Percentiles rank a stretch among this genome's conserved stretches.
phyloP scores from a whole-genome alignment of 1,140 invertebrate genomes.

The Hycleus cichorii region DNA sequence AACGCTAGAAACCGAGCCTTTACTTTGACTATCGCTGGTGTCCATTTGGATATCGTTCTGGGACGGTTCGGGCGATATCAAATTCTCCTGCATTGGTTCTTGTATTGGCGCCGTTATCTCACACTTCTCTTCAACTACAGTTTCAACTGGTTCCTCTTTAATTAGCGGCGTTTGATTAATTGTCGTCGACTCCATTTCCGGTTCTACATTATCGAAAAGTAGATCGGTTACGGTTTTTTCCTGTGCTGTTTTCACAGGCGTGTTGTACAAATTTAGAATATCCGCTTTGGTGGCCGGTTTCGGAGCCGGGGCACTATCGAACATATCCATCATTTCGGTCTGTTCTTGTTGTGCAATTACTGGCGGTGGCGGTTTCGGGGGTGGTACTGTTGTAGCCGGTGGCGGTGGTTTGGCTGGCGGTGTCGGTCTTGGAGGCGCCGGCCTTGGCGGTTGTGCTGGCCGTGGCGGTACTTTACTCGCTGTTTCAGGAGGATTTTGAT shows the following conservation, averaged over 20 bases:
- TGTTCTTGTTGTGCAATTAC: neutral
- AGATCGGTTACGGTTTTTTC: conserved; percentile 37
- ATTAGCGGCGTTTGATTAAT: neutral
- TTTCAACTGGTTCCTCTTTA: neutral
- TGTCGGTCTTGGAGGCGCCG: conserved; percentile 32
- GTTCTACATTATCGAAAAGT: conserved; percentile 32
- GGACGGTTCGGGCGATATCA: conserved; percentile 34
- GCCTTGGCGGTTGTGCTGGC: conserved; percentile 36
- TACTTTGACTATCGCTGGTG: conserved; percentile 39
- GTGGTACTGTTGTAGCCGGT: conserved; percentile 30
- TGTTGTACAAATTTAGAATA: conserved; percentile 57
- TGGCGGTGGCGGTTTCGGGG: conserved; percentile 17
- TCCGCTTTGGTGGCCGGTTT: conserved; percentile 52
- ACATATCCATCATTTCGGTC: conserved; percentile 42
- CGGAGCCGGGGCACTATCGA: conserved; percentile 37
- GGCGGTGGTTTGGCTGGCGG: conserved; percentile 21
- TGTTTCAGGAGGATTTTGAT: conserved; percentile 40
- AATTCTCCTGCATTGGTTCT: conserved; percentile 22
- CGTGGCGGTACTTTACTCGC: conserved; percentile 15
- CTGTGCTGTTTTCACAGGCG: conserved; percentile 41
- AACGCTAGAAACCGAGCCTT: conserved; percentile 38
- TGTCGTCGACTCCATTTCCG: conserved; percentile 14
- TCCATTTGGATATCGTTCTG: conserved; percentile 38
- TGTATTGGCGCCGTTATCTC: neutral
- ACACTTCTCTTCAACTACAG: neutral